A percentile compares a stretch with the other conserved stretches of the same genome.
Evolutionary conservation across 2,113 vertebrate genomes (phyloP).

Genomic region (Catagonus wagneri): DNA sequence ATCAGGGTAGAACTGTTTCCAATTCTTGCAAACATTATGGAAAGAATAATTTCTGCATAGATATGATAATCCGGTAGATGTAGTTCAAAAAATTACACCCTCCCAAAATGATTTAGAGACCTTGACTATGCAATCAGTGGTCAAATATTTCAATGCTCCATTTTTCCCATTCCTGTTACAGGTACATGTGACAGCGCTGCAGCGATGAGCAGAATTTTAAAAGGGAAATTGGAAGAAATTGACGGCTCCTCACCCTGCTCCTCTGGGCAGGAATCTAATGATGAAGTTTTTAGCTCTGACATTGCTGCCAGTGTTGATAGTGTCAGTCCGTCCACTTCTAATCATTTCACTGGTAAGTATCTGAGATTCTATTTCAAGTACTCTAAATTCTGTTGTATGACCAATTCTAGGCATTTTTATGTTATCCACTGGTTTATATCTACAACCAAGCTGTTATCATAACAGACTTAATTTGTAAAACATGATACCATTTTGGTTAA

Average conservation of each 20-base stretch:
- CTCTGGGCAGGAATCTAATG: constrained; percentile 94
- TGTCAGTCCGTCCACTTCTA: constrained; percentile 92
- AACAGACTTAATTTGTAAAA: constrained; percentile 5
- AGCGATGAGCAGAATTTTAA: constrained; percentile 95
- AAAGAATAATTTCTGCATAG: constrained; percentile 44
- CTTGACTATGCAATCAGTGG: constrained; percentile 81
- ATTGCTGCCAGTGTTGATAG: constrained; percentile 96
- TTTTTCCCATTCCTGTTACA: constrained; percentile 72
- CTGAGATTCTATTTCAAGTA: constrained; percentile 45
- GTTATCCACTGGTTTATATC: background rate
- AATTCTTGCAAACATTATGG: constrained; percentile 22
- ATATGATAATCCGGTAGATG: background rate
- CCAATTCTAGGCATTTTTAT: background rate
- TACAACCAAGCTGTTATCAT: background rate
- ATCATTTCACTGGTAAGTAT: constrained; percentile 94
- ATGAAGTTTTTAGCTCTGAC: constrained; percentile 96
- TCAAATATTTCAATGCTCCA: constrained; percentile 76
- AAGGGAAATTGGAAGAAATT: constrained; percentile 96
- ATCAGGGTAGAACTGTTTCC: constrained; percentile 32
- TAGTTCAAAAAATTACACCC: background rate
- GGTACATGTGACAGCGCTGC: constrained; percentile 85
- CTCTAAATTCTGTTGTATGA: background rate
- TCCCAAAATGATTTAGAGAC: constrained; percentile 76
- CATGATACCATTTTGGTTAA: background rate
- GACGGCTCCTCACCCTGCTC: constrained; percentile 94